These are phyloP conservation scores for Radopholus similis DNA, from an alignment of 1,140 invertebrate species.

Conservation along the genomic window DNA sequence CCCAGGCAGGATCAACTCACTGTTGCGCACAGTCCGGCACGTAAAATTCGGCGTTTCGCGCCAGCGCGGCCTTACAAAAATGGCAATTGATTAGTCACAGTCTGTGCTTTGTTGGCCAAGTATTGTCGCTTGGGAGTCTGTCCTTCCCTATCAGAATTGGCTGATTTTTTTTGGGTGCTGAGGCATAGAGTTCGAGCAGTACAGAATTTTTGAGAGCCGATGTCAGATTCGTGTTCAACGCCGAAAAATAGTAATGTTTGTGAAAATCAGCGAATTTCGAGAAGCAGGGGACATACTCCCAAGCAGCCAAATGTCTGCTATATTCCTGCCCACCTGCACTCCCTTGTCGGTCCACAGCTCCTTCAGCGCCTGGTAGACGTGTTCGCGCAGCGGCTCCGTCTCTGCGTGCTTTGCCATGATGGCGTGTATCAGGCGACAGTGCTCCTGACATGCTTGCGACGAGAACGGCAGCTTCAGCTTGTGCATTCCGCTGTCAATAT, in stretches of 20 bases:
- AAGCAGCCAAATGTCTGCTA: not conserved
- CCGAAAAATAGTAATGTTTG: not conserved
- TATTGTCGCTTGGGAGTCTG: not conserved
- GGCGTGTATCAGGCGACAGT: conserved; percentile 41
- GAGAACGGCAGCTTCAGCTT: conserved; percentile 25
- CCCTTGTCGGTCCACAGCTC: conserved; percentile 43
- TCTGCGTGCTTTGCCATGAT: conserved; percentile 43
- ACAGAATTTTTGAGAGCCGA: too few relatives aligned
- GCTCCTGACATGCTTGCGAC: conserved; percentile 39
- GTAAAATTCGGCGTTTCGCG: conserved; percentile 35
- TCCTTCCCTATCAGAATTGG: not conserved
- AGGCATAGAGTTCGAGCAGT: too few relatives aligned
- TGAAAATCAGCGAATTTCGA: too few relatives aligned
- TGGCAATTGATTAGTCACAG: not conserved
- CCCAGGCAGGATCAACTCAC: conserved; percentile 36
- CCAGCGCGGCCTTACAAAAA: conserved; percentile 30
- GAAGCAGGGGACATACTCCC: too few relatives aligned
- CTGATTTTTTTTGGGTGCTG: not conserved
- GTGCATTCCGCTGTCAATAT: conserved; percentile 36
- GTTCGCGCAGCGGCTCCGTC: conserved; percentile 36
- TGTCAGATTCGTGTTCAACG: too few relatives aligned
- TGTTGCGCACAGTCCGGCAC: conserved; percentile 47
- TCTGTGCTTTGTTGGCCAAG: not conserved
- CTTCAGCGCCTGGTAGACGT: conserved; percentile 36
- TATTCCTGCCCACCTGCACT: conserved; percentile 18